phyloP scores from a whole-genome alignment of 2,888 invertebrate genomes.

The Sminthurides aquaticus region DNA sequence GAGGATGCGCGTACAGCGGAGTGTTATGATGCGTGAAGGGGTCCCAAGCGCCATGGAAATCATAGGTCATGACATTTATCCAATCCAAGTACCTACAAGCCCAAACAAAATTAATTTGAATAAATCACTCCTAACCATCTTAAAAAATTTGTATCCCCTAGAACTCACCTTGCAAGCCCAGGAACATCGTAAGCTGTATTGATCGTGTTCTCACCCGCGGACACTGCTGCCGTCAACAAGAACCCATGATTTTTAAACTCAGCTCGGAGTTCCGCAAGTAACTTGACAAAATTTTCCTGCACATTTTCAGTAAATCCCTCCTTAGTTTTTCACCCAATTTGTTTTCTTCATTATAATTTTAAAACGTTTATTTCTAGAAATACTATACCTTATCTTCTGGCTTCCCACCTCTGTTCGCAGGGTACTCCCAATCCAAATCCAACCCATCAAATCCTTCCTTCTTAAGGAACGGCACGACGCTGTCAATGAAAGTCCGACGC shows the following conservation, averaged over 20 bases:
- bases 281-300: background rate
- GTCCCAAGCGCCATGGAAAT: slow-evolving; percentile 3
- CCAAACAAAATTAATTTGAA: background rate
- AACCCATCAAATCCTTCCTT: slow-evolving; percentile 61
- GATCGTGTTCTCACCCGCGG: background rate
- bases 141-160: background rate
- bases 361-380: background rate
- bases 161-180: background rate
- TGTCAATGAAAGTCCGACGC: slow-evolving; percentile 53
- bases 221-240: background rate
- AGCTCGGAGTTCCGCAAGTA: background rate
- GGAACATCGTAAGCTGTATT: background rate
- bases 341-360: background rate
- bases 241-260: background rate
- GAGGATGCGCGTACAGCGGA: slow-evolving; percentile 52
- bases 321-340: background rate
- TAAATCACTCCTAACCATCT: background rate
- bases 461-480: slow-evolving; percentile 53
- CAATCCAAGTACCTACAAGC: background rate
- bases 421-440: slow-evolving; percentile 59
- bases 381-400: background rate
- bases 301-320: too few relatives aligned
- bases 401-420: slow-evolving; percentile 13
- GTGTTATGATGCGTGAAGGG: slow-evolving; percentile 59
- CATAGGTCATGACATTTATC: background rate